Base-by-base conservation (phyloP, 2,888 invertebrate species). In the Loripinus fragilis region DNA sequence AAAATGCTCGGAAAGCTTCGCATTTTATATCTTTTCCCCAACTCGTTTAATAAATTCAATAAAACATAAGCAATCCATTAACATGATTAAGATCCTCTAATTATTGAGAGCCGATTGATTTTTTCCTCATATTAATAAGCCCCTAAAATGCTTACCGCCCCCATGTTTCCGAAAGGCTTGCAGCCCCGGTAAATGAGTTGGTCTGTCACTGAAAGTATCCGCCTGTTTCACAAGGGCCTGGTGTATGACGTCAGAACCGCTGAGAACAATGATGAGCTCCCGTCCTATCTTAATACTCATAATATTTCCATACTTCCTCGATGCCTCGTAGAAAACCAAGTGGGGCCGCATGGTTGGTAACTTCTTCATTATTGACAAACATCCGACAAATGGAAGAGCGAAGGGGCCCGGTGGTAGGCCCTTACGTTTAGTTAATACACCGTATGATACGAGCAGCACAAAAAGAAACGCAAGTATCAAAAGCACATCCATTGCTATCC, bases 291-390 rank as follows among this genome's bases (percentile, higher is more conserved):
- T 50, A 8, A 86, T 52, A 17, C 78, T 66, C 50, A 79, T 76
- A 12, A 86, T 70, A 20, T 79, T 76, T 5, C 86, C 86, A 28
- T 86, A 84, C 25, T 76, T 74, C 55, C 68, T 60, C 2, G 68
- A 20, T 17, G 48, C 25, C 20, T 81, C 74, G 17, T 33, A 28
- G 30, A 81, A 23, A 20, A 66, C 69, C 38, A 68, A 25, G 55
- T 75, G 69, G 5, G 70, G 50, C 41, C 67, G 41, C 5, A 50
- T 65, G 33, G 42, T 70, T 33, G 35, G n/a, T 2, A 30, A 5
- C 28, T 52, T n/a, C n/a, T 25, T 20, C 23, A 72, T 30, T 35
- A 55, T 71, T 45, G 28, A 64, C 17, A 45, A 2, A 35, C 60
- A 41, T 0, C 69, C 60, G 20, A 76, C 65, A n/a, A 77, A 2